These are phyloP conservation scores for Calliscelio sp. DNA, from an alignment of 2,888 invertebrate genomes.

Conservation along the genomic window DNA sequence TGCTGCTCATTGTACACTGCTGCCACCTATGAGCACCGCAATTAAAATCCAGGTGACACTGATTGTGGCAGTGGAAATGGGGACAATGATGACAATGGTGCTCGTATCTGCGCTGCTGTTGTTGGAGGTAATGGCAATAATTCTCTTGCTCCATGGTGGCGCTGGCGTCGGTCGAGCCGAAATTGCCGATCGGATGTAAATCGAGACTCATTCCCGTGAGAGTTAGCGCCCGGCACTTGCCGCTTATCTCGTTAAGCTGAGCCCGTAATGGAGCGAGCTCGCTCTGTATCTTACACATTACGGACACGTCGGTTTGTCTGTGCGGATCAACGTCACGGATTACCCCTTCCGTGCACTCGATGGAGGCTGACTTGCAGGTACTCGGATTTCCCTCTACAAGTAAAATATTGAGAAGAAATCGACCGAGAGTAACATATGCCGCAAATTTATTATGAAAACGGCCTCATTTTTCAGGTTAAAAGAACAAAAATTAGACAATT, in stretches of 20 bases:
- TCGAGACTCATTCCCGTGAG: conserved; percentile 42
- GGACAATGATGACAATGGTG: conserved; percentile 24
- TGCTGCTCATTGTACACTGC: conserved; percentile 1
- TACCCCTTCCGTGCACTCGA: conserved; percentile 41
- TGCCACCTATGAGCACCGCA: conserved; percentile 19
- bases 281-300: conserved; percentile 59
- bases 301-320: conserved; percentile 57
- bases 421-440: no score
- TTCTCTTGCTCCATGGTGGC: conserved; percentile 7
- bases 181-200: conserved; percentile 45
- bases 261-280: conserved; percentile 51
- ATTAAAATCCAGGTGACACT: neutral
- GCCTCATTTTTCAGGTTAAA: no score
- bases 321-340: conserved; percentile 53
- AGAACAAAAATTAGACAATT: no score
- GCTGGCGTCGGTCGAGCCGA: neutral
- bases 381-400: conserved; percentile 42
- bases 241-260: conserved; percentile 67
- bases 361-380: no score
- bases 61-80: neutral
- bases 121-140: conserved; percentile 1
- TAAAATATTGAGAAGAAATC: conserved; percentile 26
- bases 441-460: no score
- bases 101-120: neutral
- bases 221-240: conserved; percentile 51